Evolutionary conservation across 1,140 invertebrate species (phyloP).

Genomic region (Platyscapa corneri): DNA sequence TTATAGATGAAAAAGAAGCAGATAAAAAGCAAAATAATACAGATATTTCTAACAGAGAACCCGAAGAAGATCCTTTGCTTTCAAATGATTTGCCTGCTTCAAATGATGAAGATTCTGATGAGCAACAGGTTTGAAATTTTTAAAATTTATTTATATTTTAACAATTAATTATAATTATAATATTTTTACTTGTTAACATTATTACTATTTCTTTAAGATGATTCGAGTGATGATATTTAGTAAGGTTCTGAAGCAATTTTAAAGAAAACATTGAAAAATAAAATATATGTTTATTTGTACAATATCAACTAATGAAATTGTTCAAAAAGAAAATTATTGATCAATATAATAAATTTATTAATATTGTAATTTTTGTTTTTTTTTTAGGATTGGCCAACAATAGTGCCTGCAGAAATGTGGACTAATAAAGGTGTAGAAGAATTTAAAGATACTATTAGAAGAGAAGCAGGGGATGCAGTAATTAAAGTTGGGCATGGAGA

Average conservation of each 20-base stretch:
- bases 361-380: neutral
- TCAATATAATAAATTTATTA: too few species aligned
- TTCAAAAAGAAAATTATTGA: too few species aligned
- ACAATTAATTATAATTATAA: neutral
- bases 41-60: conserved; percentile 45
- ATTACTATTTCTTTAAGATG: too few species aligned
- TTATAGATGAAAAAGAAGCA: conserved; percentile 76
- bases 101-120: conserved; percentile 70
- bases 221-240: too few species aligned
- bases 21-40: conserved; percentile 56
- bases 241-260: too few species aligned
- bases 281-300: neutral
- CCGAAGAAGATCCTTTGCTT: conserved; percentile 54
- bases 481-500: conserved; percentile 97
- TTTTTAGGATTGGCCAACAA: conserved; percentile 67
- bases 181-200: neutral
- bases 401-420: conserved; percentile 95
- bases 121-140: conserved; percentile 58
- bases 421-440: conserved; percentile 91
- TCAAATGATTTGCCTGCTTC: conserved; percentile 56
- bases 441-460: conserved; percentile 92
- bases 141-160: neutral
- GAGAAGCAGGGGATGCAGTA: conserved; percentile 94
- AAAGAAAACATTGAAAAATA: neutral
- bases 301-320: too few species aligned